These are phyloP conservation scores for Salarias fasciatus DNA, from an alignment of 2,797 vertebrate species.

Conservation along the genomic window DNA sequence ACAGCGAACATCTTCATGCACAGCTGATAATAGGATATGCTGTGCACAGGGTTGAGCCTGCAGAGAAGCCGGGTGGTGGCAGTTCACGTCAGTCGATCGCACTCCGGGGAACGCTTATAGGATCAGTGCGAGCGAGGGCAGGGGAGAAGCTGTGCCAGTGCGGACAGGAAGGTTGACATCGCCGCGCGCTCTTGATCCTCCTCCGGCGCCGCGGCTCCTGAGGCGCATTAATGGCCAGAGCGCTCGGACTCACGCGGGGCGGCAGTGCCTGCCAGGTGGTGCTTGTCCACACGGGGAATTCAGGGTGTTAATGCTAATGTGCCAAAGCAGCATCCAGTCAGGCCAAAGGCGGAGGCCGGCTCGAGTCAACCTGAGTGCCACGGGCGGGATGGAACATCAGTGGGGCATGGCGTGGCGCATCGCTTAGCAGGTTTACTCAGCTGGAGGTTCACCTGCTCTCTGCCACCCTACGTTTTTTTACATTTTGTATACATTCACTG, in stretches of 20 bases:
- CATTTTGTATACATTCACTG: constrained; percentile 1
- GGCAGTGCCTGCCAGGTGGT: constrained; percentile 67
- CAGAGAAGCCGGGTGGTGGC: constrained; percentile 42
- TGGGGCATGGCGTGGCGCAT: constrained; percentile 7
- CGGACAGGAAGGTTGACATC: constrained; percentile 38
- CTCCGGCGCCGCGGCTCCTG: constrained; percentile 51
- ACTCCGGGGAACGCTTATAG: constrained; percentile 60
- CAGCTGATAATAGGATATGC: constrained; percentile 48
- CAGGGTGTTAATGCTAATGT: constrained; percentile 63
- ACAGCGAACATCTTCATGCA: constrained; percentile 40
- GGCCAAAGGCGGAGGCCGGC: constrained; percentile 9
- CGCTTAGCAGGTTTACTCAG: constrained; percentile 24
- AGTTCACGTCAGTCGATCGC: constrained; percentile 35
- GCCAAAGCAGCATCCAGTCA: constrained; percentile 47
- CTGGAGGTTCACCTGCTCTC: constrained; percentile 19
- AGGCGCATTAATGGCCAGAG: constrained; percentile 59
- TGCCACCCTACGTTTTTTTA: constrained; percentile 18
- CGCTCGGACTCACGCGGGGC: constrained; percentile 58
- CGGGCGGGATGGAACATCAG: constrained; percentile 8
- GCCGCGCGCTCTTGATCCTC: constrained; percentile 45
- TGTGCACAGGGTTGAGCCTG: constrained; percentile 32
- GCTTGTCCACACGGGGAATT: constrained; percentile 59
- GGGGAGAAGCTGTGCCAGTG: constrained; percentile 19
- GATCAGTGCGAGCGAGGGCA: constrained; percentile 37
- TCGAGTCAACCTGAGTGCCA: not conserved